Conservation (phyloP, 2,113 vertebrate genomes). For the Ceuthmochares aereus region DNA sequence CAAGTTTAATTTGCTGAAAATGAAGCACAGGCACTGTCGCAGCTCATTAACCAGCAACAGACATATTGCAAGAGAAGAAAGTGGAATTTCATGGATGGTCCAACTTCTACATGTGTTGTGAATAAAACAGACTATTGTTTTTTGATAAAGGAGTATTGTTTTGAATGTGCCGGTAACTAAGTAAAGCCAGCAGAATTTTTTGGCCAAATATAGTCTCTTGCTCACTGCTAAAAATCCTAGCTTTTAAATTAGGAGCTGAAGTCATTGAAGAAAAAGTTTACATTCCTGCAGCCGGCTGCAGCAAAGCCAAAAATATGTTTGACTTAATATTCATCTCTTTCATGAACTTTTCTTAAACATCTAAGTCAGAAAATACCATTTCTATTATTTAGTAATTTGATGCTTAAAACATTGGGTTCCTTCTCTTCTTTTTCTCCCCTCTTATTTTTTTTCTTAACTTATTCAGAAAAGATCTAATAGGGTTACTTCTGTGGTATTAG, state of each 20-base stretch:
- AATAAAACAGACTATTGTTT: slow-evolving; percentile 83
- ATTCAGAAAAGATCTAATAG: slow-evolving; percentile 30
- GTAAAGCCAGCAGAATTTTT: slow-evolving; percentile 80
- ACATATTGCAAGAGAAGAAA: slow-evolving; percentile 74
- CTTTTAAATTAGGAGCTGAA: slow-evolving; percentile 81
- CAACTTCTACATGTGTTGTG: slow-evolving; percentile 78
- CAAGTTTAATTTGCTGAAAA: slow-evolving; percentile 80
- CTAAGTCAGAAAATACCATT: slow-evolving; percentile 69
- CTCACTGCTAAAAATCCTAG: slow-evolving; percentile 78
- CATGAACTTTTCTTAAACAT: slow-evolving; percentile 70
- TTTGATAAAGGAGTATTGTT: slow-evolving; percentile 83
- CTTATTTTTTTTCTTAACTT: not conserved
- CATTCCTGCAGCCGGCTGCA: slow-evolving; percentile 76
- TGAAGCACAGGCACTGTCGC: slow-evolving; percentile 74
- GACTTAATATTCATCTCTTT: slow-evolving; percentile 75
- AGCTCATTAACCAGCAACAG: slow-evolving; percentile 77
- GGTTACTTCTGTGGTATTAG: slow-evolving; percentile 61
- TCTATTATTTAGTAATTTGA: slow-evolving; percentile 71
- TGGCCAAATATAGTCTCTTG: slow-evolving; percentile 85
- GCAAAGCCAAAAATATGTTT: slow-evolving; percentile 80
- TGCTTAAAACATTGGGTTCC: not conserved
- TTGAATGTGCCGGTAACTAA: slow-evolving; percentile 78
- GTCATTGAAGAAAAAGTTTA: slow-evolving; percentile 80
- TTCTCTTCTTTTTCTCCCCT: not conserved
- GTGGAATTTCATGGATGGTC: slow-evolving; percentile 74